Percentiles rank a stretch among this genome's conserved stretches.
Evolutionary conservation across 2,888 invertebrate species (phyloP).

Genomic region (Pachydiplax longipennis): DNA sequence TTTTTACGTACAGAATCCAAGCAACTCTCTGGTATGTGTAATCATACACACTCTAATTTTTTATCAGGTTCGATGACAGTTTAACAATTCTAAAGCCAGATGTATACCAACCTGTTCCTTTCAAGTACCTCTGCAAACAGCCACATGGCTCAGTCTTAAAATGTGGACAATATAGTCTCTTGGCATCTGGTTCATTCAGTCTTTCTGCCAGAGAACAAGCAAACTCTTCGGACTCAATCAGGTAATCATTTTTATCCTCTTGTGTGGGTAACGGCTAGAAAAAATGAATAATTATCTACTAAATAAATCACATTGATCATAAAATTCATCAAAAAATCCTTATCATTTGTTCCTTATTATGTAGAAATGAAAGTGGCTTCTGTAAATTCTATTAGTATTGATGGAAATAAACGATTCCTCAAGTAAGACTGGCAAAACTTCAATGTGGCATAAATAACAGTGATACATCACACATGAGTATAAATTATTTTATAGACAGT

Average conservation of each 20-base stretch:
- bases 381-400: background rate
- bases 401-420: background rate
- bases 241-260: slow-evolving; percentile 14
- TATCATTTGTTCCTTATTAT: too few species aligned
- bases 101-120: slow-evolving; percentile 33
- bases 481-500: too few species aligned
- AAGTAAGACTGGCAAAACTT: background rate
- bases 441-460: background rate
- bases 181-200: slow-evolving; percentile 46
- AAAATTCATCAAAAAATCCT: background rate
- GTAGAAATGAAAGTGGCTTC: too few species aligned
- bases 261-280: background rate
- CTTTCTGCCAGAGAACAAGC: slow-evolving; percentile 16
- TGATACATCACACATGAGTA: too few species aligned
- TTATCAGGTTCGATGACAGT: background rate
- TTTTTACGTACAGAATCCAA: too few species aligned
- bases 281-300: background rate
- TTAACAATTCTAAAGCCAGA: background rate
- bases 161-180: slow-evolving; percentile 49
- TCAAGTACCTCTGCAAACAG: slow-evolving; percentile 50
- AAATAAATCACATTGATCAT: background rate
- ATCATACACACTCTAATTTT: background rate
- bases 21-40: too few species aligned
- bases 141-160: slow-evolving; percentile 49
- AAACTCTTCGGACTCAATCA: slow-evolving; percentile 15